Percentiles rank a stretch among this genome's conserved stretches.
These are phyloP conservation scores for Maniola jurtina DNA, from an alignment of 1,140 invertebrate genomes.

Conservation along the genomic window DNA sequence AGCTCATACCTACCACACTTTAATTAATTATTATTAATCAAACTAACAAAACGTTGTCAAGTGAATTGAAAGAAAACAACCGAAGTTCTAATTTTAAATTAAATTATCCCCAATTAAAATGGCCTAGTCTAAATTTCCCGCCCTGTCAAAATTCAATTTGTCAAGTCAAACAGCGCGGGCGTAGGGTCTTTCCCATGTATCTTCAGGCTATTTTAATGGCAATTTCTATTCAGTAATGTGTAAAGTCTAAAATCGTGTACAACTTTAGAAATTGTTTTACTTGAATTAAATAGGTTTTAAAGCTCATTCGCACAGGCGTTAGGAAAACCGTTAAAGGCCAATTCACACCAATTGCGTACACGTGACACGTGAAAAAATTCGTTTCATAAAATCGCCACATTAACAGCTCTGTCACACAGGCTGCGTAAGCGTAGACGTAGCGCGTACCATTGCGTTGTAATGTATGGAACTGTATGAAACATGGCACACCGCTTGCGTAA, in stretches of 20 bases:
- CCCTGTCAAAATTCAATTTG: constrained; percentile 76
- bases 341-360: too few relatives aligned
- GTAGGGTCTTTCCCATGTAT: constrained; percentile 40
- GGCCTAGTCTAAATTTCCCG: constrained; percentile 58
- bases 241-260: constrained; percentile 53
- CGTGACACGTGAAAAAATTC: too few relatives aligned
- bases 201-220: constrained; percentile 27
- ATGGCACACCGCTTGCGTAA: too few relatives aligned
- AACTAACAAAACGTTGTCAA: constrained; percentile 5
- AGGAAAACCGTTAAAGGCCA: too few relatives aligned
- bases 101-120: constrained; percentile 60
- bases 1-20: too few relatives aligned
- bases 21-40: constrained; percentile 6
- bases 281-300: constrained; percentile 36
- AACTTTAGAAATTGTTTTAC: constrained; percentile 33
- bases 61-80: constrained; percentile 53
- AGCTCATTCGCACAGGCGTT: not conserved
- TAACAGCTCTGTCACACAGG: too few relatives aligned
- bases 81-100: constrained; percentile 39
- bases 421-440: too few relatives aligned
- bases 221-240: constrained; percentile 40
- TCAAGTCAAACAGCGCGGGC: constrained; percentile 68
- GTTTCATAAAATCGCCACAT: too few relatives aligned
- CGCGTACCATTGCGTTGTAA: too few relatives aligned
- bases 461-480: too few relatives aligned